phyloP scores from a whole-genome alignment of 1,140 invertebrate genomes.

The Drosophila mayri region DNA sequence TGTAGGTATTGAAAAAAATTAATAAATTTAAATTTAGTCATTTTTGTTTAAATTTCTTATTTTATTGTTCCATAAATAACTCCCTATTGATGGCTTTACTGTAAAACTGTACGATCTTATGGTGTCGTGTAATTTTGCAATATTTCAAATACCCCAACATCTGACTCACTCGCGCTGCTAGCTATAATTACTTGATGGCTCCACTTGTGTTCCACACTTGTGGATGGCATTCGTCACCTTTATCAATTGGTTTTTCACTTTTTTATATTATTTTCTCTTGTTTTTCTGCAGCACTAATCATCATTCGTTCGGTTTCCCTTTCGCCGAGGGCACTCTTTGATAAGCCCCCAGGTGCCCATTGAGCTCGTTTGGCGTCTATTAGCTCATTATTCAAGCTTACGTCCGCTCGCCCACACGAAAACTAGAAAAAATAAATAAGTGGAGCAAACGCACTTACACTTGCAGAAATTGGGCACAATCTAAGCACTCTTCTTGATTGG shows the following conservation, averaged over 20 bases:
- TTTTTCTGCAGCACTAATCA: constrained; percentile 22
- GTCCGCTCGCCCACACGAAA: constrained; percentile 34
- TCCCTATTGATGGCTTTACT: neutral
- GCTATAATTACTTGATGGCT: constrained; percentile 27
- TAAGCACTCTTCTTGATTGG: constrained; percentile 48
- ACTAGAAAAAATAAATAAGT: neutral
- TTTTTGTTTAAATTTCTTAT: neutral
- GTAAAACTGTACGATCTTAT: constrained; percentile 11
- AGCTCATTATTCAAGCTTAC: constrained; percentile 48
- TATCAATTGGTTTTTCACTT: constrained; percentile 24
- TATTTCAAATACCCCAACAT: constrained; percentile 38
- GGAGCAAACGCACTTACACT: constrained; percentile 9
- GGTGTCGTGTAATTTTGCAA: constrained; percentile 49
- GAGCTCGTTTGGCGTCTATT: constrained; percentile 41
- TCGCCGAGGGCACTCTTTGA: constrained; percentile 18
- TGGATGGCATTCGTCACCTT: constrained; percentile 44
- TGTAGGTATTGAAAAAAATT: too few species aligned
- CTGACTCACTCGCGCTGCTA: constrained; percentile 34
- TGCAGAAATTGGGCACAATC: constrained; percentile 27
- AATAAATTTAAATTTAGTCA: too few species aligned
- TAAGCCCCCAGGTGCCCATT: constrained; percentile 42
- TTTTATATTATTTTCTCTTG: neutral
- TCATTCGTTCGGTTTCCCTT: constrained; percentile 26
- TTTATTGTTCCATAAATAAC: neutral
- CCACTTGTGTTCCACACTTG: constrained; percentile 31